Percentiles rank a stretch among this genome's conserved stretches.
These are phyloP conservation scores for Trichoplusia ni DNA, from an alignment of 1,140 invertebrate species.

Conservation along the genomic window DNA sequence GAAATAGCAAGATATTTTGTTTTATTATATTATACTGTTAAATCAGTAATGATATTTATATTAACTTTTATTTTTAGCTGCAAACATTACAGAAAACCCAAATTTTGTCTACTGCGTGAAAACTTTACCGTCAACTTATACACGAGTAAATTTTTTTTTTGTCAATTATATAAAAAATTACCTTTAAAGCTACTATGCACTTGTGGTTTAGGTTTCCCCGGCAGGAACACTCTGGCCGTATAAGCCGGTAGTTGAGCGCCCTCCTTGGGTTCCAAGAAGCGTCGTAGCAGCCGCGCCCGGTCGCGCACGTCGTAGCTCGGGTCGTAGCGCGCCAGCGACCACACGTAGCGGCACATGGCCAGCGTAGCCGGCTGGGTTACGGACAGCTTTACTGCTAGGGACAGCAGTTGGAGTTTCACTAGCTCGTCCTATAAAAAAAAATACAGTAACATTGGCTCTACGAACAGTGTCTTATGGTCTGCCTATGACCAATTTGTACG, in stretches of 20 bases:
- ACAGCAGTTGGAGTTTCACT: slow-evolving; percentile 98
- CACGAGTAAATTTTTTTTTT: too few relatives aligned
- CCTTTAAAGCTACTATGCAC: slow-evolving; percentile 85
- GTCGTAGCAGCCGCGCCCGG: slow-evolving; percentile 92
- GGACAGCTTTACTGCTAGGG: slow-evolving; percentile 96
- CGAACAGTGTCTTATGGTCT: too few relatives aligned
- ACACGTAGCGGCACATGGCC: slow-evolving; percentile 95
- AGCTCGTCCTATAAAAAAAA: slow-evolving; percentile 89
- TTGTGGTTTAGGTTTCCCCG: slow-evolving; percentile 95
- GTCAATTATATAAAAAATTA: slow-evolving; percentile 36
- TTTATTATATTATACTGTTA: too few relatives aligned
- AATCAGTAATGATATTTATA: too few relatives aligned
- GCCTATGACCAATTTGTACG: too few relatives aligned
- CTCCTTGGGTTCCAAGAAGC: slow-evolving; percentile 88
- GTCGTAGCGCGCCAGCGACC: slow-evolving; percentile 98
- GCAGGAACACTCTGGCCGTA: slow-evolving; percentile 93
- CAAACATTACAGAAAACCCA: too few relatives aligned
- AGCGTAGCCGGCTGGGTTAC: slow-evolving; percentile 95
- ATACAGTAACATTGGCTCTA: background rate
- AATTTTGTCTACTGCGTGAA: too few relatives aligned
- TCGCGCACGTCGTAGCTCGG: slow-evolving; percentile 99
- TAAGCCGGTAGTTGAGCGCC: slow-evolving; percentile 84
- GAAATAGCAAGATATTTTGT: too few relatives aligned
- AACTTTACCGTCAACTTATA: too few relatives aligned
- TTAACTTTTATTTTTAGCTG: too few relatives aligned